phyloP scores from a whole-genome alignment of 2,113 vertebrate genomes.

The Nothocercus julius region DNA sequence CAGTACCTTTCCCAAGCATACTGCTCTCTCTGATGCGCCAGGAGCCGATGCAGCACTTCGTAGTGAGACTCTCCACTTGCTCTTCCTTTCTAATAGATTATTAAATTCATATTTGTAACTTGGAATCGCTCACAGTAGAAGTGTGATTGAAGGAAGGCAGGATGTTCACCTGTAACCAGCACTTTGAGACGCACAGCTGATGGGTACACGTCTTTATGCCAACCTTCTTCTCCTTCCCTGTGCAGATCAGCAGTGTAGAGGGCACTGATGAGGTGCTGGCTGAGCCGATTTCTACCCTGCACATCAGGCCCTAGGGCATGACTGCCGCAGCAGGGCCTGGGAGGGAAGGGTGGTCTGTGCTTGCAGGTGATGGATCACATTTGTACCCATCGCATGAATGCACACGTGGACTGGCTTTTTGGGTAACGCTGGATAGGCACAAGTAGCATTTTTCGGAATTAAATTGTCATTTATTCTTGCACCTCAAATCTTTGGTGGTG shows the following conservation, averaged over 20 bases:
- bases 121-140: accelerated
- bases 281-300: background rate
- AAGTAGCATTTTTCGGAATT: background rate
- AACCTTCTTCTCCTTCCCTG: background rate
- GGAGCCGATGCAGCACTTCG: accelerated
- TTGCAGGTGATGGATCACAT: accelerated
- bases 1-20: accelerated
- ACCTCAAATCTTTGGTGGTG: background rate
- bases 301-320: background rate
- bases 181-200: accelerated
- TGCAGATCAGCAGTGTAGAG: accelerated
- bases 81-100: background rate
- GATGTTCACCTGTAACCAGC: background rate
- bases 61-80: background rate
- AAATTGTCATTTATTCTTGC: background rate
- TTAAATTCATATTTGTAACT: background rate
- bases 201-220: accelerated
- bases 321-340: background rate
- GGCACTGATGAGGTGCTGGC: background rate
- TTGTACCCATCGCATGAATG: accelerated
- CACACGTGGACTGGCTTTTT: accelerated
- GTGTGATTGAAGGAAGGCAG: background rate
- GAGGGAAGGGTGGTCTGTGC: background rate
- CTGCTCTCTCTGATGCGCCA: background rate
- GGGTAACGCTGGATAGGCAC: background rate